A percentile compares a stretch with the other conserved stretches of the same genome.
These are phyloP conservation scores for Sinosuthora webbiana DNA, from an alignment of 2,113 vertebrate genomes.

Conservation along the genomic window DNA sequence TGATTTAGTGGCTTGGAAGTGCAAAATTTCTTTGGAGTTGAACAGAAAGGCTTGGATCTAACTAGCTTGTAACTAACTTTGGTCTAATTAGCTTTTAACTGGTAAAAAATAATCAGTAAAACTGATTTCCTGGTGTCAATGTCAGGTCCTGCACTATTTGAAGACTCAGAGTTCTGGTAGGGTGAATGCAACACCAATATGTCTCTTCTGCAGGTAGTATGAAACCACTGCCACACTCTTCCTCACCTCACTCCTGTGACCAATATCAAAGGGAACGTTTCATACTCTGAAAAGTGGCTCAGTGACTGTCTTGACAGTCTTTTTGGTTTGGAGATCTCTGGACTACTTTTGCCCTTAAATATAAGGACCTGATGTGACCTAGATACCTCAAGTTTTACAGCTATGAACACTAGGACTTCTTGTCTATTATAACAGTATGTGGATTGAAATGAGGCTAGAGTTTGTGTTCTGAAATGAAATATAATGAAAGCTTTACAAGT, in stretches of 20 bases:
- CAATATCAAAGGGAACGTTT: background rate
- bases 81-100: background rate
- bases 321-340: background rate
- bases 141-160: background rate
- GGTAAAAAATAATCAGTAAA: no score
- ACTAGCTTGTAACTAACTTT: background rate
- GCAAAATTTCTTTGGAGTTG: background rate
- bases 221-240: background rate
- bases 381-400: background rate
- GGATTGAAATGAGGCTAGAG: background rate
- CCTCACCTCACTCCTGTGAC: background rate
- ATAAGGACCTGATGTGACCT: background rate
- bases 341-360: background rate
- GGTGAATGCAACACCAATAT: background rate
- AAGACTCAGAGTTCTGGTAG: background rate
- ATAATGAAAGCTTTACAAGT: background rate
- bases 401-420: background rate
- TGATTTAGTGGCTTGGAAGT: background rate
- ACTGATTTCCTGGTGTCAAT: background rate
- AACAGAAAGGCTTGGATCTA: background rate
- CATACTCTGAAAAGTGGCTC: background rate
- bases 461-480: background rate
- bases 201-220: background rate
- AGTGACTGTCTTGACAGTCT: background rate
- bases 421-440: background rate